These are phyloP conservation scores for Melinaea marsaeus DNA, from an alignment of 2,888 invertebrate species.

Conservation along the genomic window DNA sequence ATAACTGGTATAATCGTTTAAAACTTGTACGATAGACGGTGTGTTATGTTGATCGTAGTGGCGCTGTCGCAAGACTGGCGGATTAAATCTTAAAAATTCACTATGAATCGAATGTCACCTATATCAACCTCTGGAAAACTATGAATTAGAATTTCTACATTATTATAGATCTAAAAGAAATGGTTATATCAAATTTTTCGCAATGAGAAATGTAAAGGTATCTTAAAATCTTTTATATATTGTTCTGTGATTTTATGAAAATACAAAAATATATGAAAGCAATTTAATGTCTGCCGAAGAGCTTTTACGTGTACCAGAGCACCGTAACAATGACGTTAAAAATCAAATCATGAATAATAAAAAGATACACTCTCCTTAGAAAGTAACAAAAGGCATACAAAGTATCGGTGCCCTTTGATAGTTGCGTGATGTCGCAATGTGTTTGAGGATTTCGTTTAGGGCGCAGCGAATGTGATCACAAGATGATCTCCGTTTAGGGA, in stretches of 20 bases:
- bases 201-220: no score
- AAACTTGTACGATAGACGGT: conserved; percentile 25
- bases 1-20: background rate
- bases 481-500: background rate
- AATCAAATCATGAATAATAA: conserved; percentile 2
- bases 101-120: conserved; percentile 4
- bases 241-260: no score
- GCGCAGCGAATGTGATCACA: conserved; percentile 4
- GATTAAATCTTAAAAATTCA: conserved; percentile 36
- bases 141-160: no score
- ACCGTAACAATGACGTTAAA: no score
- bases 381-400: conserved; percentile 23
- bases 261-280: no score
- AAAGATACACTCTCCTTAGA: conserved; percentile 20
- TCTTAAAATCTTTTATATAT: no score
- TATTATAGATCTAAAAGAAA: no score
- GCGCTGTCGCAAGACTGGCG: conserved; percentile 33
- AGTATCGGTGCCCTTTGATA: conserved; percentile 26
- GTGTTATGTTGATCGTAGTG: conserved; percentile 35
- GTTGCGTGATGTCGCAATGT: conserved; percentile 24
- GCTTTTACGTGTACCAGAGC: no score
- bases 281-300: no score
- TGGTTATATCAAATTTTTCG: no score
- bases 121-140: background rate
- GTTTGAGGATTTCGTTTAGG: conserved; percentile 21